A percentile compares a stretch with the other conserved stretches of the same genome.
Evolutionary conservation across 2,113 vertebrate species (phyloP).

Genomic region (Erpornis zantholeuca): DNA sequence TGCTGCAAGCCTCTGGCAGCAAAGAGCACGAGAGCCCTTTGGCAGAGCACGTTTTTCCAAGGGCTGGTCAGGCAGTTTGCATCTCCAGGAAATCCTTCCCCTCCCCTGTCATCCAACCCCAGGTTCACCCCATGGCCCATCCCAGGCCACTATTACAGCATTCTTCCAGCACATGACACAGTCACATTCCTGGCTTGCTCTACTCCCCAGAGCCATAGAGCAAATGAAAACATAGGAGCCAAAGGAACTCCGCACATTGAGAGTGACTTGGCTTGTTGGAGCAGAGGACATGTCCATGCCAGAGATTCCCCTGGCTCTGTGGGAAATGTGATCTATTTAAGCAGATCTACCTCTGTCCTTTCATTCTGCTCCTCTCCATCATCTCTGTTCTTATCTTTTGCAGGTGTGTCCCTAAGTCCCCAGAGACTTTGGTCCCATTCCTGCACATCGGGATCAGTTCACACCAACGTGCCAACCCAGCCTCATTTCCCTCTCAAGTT

Average conservation of each 20-base stretch:
- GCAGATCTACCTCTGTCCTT: background rate
- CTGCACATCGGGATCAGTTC: background rate
- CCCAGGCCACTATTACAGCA: background rate
- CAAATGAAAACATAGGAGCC: background rate
- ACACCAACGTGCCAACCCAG: too few relatives aligned
- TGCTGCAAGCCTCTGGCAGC: background rate
- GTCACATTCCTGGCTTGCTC: conserved; percentile 5
- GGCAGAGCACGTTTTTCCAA: background rate
- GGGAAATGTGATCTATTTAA: background rate
- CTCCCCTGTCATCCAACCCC: background rate
- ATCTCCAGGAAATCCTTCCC: conserved; percentile 36
- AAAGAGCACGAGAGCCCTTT: background rate
- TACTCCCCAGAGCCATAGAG: background rate
- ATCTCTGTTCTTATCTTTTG: background rate
- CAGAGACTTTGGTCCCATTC: background rate
- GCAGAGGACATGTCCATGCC: background rate
- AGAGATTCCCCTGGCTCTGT: background rate
- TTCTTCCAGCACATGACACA: conserved; percentile 2
- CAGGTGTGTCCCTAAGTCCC: background rate
- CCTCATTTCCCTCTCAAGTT: background rate
- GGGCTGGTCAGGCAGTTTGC: background rate
- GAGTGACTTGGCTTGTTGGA: background rate
- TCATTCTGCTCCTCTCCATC: background rate
- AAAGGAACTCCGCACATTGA: background rate
- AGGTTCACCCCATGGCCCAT: background rate